Conservation (phyloP, 2,888 invertebrate species). For the Synanthedon myopaeformis region DNA sequence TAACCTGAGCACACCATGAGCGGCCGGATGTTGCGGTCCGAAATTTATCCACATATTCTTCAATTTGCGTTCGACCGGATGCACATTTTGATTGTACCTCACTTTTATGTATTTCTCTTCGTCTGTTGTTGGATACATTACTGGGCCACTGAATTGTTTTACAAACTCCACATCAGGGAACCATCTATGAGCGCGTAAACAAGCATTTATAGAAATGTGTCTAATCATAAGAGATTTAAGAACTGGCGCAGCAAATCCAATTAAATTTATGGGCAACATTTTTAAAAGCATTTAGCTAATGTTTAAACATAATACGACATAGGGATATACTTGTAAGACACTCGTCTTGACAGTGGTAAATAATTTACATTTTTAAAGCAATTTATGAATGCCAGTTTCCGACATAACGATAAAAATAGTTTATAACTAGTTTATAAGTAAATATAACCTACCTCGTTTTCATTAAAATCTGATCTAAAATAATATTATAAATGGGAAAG, state of each 20-base stretch:
- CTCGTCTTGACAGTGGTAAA: too few relatives aligned
- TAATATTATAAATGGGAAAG: too few relatives aligned
- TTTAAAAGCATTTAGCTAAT: too few relatives aligned
- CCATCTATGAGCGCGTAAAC: constrained; percentile 59
- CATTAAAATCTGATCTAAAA: too few relatives aligned
- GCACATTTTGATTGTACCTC: constrained; percentile 32
- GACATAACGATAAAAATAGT: too few relatives aligned
- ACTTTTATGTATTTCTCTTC: constrained; percentile 44
- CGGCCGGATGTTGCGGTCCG: constrained; percentile 92
- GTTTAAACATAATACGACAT: too few relatives aligned
- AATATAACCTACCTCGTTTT: too few relatives aligned
- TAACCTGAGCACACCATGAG: constrained; percentile 87
- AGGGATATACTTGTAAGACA: too few relatives aligned
- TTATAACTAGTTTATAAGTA: too few relatives aligned
- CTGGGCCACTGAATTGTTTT: constrained; percentile 64
- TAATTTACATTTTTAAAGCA: too few relatives aligned
- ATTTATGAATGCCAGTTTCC: too few relatives aligned
- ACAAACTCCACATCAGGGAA: constrained; percentile 74
- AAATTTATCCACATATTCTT: constrained; percentile 82
- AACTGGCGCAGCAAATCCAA: neutral
- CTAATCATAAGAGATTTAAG: neutral
- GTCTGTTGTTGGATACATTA: constrained; percentile 67
- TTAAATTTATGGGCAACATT: too few relatives aligned
- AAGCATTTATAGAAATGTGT: constrained; percentile 19
- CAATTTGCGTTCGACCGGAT: constrained; percentile 69